Base-by-base conservation (phyloP, 2,113 vertebrate genomes). In the Eulemur rufifrons region DNA sequence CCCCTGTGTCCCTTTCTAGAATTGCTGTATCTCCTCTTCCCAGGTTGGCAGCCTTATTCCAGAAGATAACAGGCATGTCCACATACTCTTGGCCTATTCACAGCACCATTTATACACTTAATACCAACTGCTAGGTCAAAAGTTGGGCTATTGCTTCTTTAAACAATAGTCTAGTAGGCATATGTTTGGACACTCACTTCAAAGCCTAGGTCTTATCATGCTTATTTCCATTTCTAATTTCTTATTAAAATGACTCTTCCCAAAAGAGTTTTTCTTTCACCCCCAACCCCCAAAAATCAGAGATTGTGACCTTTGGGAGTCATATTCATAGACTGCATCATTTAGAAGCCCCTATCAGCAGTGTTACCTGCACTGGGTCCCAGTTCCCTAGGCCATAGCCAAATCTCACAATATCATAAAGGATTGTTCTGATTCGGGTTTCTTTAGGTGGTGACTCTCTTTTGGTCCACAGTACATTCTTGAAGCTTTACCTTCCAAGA, bases 241-340 rank as follows among this genome's bases (percentile, higher is more conserved):
- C 73, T 82, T 12, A 25, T 81, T 94, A 81, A 89, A 92, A 81
- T 66, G 3, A 92, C 15, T 94, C 92, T 56, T 92, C 64, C 73
- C 15, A 45, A 81, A 68, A 85, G 42, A 61, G 42, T 68, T 27
- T 68, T 56, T n/a, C 39, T 37, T 27, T 8, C 10, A 42, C 13
- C 45, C 29, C 18, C 39, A 32, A 13, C 25, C 12, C 5, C 21
- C 64, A 5, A 21, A 86, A 64, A 74, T 68, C 42, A 92, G 85
- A 14, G 39, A 64, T 59, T 61, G 9, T 80, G 69, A 52, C 37
- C 61, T 91, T 77, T 42, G 45, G 54, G 32, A 91, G 52, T 73
- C 54, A 91, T 34, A 84, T 54, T 94, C 50, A 37, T 61, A 68
- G 68, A 73, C 13, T 37, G 8, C 4, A 3, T 71, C 52, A 63